Evolutionary conservation across 2,888 invertebrate genomes (phyloP), one percentile per base, ranked within the genome.

Genomic region (Junonia oenone): DNA sequence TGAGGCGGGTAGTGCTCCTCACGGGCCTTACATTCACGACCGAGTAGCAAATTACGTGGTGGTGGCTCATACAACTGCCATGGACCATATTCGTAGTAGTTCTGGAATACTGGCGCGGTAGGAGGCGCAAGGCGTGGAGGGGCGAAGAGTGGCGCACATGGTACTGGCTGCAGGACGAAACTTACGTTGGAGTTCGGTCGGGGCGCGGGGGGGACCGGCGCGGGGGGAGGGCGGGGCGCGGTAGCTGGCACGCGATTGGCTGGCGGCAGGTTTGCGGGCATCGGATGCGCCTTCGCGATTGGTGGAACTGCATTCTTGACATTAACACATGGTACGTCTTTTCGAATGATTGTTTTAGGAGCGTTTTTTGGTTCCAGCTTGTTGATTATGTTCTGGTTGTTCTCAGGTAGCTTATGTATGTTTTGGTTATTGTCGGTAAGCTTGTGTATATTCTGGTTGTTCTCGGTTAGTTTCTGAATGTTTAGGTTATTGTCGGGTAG

Each of bases 51-150:
- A 22, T 22, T 22, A 69, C 73, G 83, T 81, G 69, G 71, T 13
- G 6, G 81, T 49, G 75, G 75, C 58, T 90, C 89, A 72, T 86
- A 90, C 0, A 84, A 78, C 67, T 86, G 90, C 90, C 89, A 90
- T 27, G 89, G 84, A n/a, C 64, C 67, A 45, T 78, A 74, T 64
- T 81, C 85, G 68, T 84, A 88, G 73, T 83, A 85, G 73, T 82
- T 80, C 31, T 81, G 83, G 68, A 71, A 81, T 48, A 81, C 56
- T 54, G 68, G 81, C 15, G 68, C 71, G 2, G 64, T 64, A 13
- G 77, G 78, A 2, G 69, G 71, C 2, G 64, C 65, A 26, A 61
- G 53, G 38, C 63, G 66, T 11, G 74, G 76, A 9, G 76, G 67
- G 13, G 68, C 63, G 54, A 72, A 72, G 33, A 76, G 72, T 8